A percentile compares a stretch with the other conserved stretches of the same genome.
These are phyloP conservation scores for Lacerta bilineata DNA, from an alignment of 2,797 vertebrate genomes.

Conservation along the genomic window DNA sequence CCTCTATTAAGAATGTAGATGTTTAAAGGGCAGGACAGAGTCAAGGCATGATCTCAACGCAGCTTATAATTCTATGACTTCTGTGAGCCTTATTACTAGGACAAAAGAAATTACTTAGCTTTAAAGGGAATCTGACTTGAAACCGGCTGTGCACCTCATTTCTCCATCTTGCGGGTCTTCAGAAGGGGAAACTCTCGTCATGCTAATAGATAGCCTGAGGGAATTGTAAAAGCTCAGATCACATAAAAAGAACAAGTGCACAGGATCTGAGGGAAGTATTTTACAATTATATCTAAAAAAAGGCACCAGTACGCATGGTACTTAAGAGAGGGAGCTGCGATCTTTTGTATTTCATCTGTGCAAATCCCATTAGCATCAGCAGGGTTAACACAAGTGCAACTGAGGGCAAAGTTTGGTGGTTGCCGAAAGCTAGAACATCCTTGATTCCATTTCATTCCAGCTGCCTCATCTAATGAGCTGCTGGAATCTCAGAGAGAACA, in stretches of 20 bases:
- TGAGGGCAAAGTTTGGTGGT: conserved; percentile 43
- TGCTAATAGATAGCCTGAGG: conserved; percentile 4
- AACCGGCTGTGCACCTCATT: background rate
- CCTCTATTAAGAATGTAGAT: background rate
- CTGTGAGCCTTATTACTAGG: background rate
- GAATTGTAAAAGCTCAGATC: conserved; percentile 40
- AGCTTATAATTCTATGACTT: background rate
- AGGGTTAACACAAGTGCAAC: conserved; percentile 18
- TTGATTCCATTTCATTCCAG: conserved; percentile 28
- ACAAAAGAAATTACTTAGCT: conserved; percentile 8
- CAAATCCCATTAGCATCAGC: conserved; percentile 50
- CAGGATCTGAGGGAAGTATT: conserved; percentile 48
- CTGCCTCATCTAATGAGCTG: conserved; percentile 61
- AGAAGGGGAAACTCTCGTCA: conserved; percentile 13
- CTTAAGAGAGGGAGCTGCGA: conserved; percentile 46
- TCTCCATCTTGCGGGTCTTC: conserved; percentile 30
- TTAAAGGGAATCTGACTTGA: conserved; percentile 16
- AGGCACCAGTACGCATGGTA: conserved; percentile 11
- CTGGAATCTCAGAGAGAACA: conserved; percentile 47
- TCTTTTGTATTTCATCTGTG: conserved; percentile 45
- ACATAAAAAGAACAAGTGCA: conserved; percentile 32
- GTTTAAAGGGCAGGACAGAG: conserved; percentile 9
- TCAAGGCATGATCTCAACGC: background rate
- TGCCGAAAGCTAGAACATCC: conserved; percentile 49
- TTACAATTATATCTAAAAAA: conserved; percentile 57